A percentile compares a stretch with the other conserved stretches of the same genome.
These are phyloP conservation scores for Anolis carolinensis DNA, from an alignment of 2,113 vertebrate species.

Conservation along the genomic window DNA sequence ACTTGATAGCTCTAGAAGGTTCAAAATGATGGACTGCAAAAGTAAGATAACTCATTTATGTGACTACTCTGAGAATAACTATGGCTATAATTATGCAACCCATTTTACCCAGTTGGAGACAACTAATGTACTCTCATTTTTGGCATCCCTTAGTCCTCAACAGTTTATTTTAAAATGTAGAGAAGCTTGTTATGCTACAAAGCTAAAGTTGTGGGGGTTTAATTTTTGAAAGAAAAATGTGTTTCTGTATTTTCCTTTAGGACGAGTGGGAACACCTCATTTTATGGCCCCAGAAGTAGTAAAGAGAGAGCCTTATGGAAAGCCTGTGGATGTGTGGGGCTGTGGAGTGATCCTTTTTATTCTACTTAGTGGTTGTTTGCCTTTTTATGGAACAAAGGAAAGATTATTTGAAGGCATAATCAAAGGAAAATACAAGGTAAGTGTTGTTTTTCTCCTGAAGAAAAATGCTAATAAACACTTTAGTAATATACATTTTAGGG, in stretches of 20 bases:
- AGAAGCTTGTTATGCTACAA: constrained; percentile 5
- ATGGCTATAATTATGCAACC: too few species aligned
- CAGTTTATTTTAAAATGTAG: not conserved
- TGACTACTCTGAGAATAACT: too few species aligned
- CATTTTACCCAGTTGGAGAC: not conserved
- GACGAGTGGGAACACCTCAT: constrained; percentile 96
- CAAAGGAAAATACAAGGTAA: constrained; percentile 99
- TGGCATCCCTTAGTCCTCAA: not conserved
- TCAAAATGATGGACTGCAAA: too few species aligned
- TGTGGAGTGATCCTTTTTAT: constrained; percentile 99
- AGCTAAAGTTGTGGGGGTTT: constrained; percentile 35
- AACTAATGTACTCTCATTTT: not conserved
- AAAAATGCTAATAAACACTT: constrained; percentile 27
- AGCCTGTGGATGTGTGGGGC: constrained; percentile 98
- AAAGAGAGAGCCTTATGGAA: constrained; percentile 97
- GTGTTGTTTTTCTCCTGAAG: constrained; percentile 44
- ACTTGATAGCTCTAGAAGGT: too few species aligned
- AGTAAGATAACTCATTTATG: too few species aligned
- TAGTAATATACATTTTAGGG: too few species aligned
- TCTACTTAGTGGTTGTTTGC: constrained; percentile 95
- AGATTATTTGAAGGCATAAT: constrained; percentile 98
- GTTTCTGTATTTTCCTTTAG: constrained; percentile 73
- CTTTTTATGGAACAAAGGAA: constrained; percentile 99
- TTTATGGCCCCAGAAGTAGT: constrained; percentile 99
- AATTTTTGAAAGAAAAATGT: not conserved